phyloP scores from a whole-genome alignment of 2,888 invertebrate genomes.

The Phortica okadai region DNA sequence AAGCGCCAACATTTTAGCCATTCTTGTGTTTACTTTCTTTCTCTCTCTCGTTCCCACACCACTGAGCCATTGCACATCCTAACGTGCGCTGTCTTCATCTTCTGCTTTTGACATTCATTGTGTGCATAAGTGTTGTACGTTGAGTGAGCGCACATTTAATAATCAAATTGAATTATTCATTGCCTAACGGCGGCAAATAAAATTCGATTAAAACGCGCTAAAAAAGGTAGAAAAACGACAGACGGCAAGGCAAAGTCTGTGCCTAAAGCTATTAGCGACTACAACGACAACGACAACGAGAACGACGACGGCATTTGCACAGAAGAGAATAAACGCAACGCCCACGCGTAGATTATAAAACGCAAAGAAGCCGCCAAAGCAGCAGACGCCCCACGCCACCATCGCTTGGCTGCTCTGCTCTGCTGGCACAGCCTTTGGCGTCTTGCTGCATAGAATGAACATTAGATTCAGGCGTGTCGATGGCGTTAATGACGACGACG shows the following conservation, averaged over 20 bases:
- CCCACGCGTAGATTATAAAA: not conserved
- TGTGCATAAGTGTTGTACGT: slow-evolving; percentile 18
- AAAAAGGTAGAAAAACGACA: slow-evolving; percentile 16
- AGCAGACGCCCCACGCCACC: not conserved
- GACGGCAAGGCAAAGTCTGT: not conserved
- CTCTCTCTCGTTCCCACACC: not conserved
- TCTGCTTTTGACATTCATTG: slow-evolving; percentile 23
- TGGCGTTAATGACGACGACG: not conserved
- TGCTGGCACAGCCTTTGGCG: slow-evolving; percentile 35
- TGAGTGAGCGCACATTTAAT: slow-evolving; percentile 54
- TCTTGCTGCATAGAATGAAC: not conserved
- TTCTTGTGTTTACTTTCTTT: not conserved
- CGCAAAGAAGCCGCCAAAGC: slow-evolving; percentile 39
- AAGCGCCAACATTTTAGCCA: slow-evolving; percentile 58
- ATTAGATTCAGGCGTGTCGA: slow-evolving; percentile 14
- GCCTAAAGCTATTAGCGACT: slow-evolving; percentile 68
- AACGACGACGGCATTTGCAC: not conserved
- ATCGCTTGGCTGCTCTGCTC: no score
- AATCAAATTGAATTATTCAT: slow-evolving; percentile 69
- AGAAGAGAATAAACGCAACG: not conserved
- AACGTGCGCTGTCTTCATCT: not conserved
- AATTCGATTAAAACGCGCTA: slow-evolving; percentile 65
- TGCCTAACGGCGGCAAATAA: slow-evolving; percentile 70
- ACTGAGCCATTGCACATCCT: not conserved
- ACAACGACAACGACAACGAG: slow-evolving; percentile 27